These are phyloP conservation scores for Thalassoma bifasciatum DNA, from an alignment of 2,113 vertebrate species.

Conservation along the genomic window DNA sequence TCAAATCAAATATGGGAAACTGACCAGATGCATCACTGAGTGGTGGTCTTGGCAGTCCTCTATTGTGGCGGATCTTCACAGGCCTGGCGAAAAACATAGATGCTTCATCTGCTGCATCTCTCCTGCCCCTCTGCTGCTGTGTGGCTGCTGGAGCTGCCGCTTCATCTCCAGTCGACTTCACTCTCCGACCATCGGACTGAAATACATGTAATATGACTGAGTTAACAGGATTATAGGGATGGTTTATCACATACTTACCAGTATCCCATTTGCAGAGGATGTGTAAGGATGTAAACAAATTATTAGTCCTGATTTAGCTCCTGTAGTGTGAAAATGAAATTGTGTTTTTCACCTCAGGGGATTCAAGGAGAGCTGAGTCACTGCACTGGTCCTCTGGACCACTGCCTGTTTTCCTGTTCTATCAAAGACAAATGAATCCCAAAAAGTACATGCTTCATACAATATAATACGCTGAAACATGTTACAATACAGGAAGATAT, in stretches of 20 bases:
- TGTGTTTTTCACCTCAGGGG: slow-evolving; percentile 75
- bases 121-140: slow-evolving; percentile 52
- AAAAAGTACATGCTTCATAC: background rate
- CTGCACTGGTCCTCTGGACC: slow-evolving; percentile 82
- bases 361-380: slow-evolving; percentile 81
- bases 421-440: background rate
- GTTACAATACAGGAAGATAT: background rate
- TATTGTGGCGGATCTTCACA: slow-evolving; percentile 66
- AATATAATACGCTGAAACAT: no score
- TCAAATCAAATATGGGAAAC: background rate
- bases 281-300: slow-evolving; percentile 10
- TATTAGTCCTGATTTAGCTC: slow-evolving; percentile 10
- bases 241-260: background rate
- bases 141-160: slow-evolving; percentile 40
- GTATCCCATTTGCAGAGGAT: background rate
- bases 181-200: slow-evolving; percentile 78
- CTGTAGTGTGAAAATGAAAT: background rate
- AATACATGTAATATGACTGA: background rate
- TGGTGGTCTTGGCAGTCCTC: slow-evolving; percentile 40
- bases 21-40: slow-evolving; percentile 62
- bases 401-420: slow-evolving; percentile 79
- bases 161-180: slow-evolving; percentile 83
- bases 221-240: background rate
- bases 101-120: slow-evolving; percentile 59
- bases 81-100: slow-evolving; percentile 81